Evolutionary conservation across 1,140 invertebrate species (phyloP), one percentile per base, ranked within the genome.

Genomic region (Drosophila virilis): DNA sequence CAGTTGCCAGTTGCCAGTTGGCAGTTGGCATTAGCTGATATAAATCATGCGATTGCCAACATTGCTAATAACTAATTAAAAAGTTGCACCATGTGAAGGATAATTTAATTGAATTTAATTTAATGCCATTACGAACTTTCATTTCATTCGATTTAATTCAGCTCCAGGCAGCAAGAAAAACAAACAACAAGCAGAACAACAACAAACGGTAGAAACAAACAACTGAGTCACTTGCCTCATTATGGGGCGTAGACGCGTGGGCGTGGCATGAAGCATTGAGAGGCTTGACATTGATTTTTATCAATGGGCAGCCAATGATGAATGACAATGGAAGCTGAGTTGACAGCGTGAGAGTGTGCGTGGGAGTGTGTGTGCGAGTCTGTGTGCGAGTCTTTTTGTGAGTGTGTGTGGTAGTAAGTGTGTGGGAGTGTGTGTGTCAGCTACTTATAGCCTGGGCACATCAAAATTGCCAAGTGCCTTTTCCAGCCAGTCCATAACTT

Each of bases 61-160:
- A 86, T 81, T 82, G 46, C 68, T 71, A 71, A 77, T 80, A 80
- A 88, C 84, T 83, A 86, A 86, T 86, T 86, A 86, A 86, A 28
- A 88, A 86, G 66, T 83, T 81, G 57, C 17, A 15, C 2, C 43
- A 52, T 37, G 33, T 46, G 62, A 28, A 42, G 54, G 28, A 80
- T 70, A 77, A 82, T 79, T 86, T 82, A 52, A 77, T 82, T 88
- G 48, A 38, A 65, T 70, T 70, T 17, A 38, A 54, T 37, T 48
- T 8, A 13, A 80, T 78, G 78, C 42, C 40, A 65, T 67, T 67
- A 38, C 15, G 13, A 80, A 81, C 77, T 75, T 85, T 69, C n/a
- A 15, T 17, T 69, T 69, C n/a, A 28, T 17, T 69, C 59, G 77
- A 74, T 75, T 79, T 43, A 51, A 45, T 40, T n/a, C 15, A 37